Conservation (phyloP, 2,797 vertebrate species). For the Catamblyrhynchus diadema region DNA sequence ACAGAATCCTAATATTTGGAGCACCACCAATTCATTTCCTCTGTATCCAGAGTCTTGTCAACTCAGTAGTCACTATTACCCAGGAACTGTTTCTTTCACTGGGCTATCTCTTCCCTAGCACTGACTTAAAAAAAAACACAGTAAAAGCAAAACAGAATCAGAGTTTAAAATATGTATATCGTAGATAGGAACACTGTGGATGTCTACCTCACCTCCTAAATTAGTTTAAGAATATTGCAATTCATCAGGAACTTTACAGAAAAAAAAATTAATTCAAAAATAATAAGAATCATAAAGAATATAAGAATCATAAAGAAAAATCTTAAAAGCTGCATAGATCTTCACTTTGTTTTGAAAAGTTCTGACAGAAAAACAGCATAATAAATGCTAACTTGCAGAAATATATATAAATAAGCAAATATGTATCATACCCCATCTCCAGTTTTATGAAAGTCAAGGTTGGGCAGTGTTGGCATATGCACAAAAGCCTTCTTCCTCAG, state of each 20-base stretch:
- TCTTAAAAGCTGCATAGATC: background rate
- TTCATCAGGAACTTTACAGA: background rate
- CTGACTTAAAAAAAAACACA: background rate
- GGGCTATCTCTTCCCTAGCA: background rate
- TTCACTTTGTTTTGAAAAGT: background rate
- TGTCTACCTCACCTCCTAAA: background rate
- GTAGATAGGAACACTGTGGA: background rate
- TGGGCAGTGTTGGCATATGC: constrained; percentile 95
- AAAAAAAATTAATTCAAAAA: background rate
- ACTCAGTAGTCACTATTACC: background rate
- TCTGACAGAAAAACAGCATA: background rate
- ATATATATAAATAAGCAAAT: background rate
- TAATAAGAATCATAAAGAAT: background rate
- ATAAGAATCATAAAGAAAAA: background rate
- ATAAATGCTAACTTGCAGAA: constrained; percentile 5
- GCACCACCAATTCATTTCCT: background rate
- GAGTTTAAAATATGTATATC: background rate
- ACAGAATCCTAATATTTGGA: background rate
- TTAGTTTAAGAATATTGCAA: background rate
- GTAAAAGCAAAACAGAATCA: background rate
- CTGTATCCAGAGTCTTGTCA: background rate
- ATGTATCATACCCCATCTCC: constrained; percentile 86
- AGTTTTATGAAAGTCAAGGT: constrained; percentile 91
- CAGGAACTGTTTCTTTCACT: background rate
- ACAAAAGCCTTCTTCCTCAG: constrained; percentile 96